phyloP scores from a whole-genome alignment of 1,140 invertebrate species.

The Portunus trituberculatus region DNA sequence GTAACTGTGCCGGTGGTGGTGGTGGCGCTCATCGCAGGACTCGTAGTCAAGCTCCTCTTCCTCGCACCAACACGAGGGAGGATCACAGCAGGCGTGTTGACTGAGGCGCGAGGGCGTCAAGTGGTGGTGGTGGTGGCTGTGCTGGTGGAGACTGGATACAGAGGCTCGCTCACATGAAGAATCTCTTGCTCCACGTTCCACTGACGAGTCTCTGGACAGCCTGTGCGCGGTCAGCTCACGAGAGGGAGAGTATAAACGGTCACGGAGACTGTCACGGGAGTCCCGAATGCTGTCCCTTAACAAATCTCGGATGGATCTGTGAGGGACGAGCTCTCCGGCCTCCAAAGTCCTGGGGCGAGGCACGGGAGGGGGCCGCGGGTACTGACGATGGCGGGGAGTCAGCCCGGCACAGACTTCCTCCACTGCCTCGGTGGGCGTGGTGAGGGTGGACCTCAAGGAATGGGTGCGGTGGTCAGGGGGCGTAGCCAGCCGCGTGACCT shows the following conservation, averaged over 20 bases:
- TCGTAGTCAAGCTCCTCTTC: constrained; percentile 68
- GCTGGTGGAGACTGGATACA: constrained; percentile 64
- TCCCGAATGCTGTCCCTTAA: constrained; percentile 51
- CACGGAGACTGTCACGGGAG: constrained; percentile 42
- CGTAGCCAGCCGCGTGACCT: constrained; percentile 73
- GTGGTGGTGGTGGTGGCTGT: constrained; percentile 62
- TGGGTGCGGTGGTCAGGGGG: constrained; percentile 69
- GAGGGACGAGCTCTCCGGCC: constrained; percentile 58
- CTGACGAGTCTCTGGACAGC: constrained; percentile 68
- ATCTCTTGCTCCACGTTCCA: constrained; percentile 66
- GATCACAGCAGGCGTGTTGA: constrained; percentile 49
- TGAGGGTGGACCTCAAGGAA: constrained; percentile 35
- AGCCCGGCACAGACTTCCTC: constrained; percentile 48
- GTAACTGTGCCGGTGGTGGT: constrained; percentile 72
- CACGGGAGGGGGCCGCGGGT: constrained; percentile 66
- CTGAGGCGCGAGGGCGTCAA: constrained; percentile 8
- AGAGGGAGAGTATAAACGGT: constrained; percentile 63
- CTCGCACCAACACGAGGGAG: constrained; percentile 70
- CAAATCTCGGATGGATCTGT: constrained; percentile 44
- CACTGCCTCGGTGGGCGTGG: constrained; percentile 63
- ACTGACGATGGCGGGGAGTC: constrained; percentile 54
- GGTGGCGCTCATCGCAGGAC: constrained; percentile 72
- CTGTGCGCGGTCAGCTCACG: constrained; percentile 53
- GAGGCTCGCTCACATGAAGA: constrained; percentile 69
- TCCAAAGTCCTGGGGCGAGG: constrained; percentile 71